Base-by-base conservation (phyloP, 2,888 invertebrate genomes). In the Synanthedon tipuliformis region DNA sequence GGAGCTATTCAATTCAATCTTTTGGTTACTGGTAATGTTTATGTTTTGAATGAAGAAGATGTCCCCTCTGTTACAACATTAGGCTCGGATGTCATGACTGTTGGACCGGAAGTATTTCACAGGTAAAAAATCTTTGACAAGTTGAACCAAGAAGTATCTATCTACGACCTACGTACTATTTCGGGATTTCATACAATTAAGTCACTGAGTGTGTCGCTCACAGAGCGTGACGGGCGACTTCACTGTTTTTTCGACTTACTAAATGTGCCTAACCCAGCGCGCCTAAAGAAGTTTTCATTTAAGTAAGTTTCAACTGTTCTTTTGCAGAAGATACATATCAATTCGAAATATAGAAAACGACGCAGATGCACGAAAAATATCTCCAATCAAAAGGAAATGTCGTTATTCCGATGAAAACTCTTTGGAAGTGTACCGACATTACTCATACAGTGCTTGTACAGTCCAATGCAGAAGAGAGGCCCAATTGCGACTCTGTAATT, bases 391-490 rank as follows among this genome's bases (percentile, higher is more conserved):
- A 69, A 88, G 94, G n/a, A 91, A 91, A 68, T 94, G 94, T 68
- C 90, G 92, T 3, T 94, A 93, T 64, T 88, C 88, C 0, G 90
- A 93, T 58, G 94, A 94, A 73, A 88, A 90, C 59, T 75, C 70
- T 41, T 57, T 86, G 51, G 65, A 83, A 45, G 90, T 92, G 0
- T 92, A 92, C 68, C 78, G 80, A 0, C 86, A 89, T 66, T 94
- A 94, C 62, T 94, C 93, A 51, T 86, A 86, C 60, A 92, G 91
- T 40, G 92, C 93, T 0, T 94, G 94, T 65, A 90, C 90, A 5
- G 92, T 93, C 0, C 92, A 94, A 63, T 93, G 93, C 62, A 88
- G 93, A 52, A 92, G 91, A 71, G 85, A 90, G 53, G 91, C 90
- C 0, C 93, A 93, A 65, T 60, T 92, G 12, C 71, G 80, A 48